Conservation (phyloP, 2,888 invertebrate species). For the Toxonevra muliebris region DNA sequence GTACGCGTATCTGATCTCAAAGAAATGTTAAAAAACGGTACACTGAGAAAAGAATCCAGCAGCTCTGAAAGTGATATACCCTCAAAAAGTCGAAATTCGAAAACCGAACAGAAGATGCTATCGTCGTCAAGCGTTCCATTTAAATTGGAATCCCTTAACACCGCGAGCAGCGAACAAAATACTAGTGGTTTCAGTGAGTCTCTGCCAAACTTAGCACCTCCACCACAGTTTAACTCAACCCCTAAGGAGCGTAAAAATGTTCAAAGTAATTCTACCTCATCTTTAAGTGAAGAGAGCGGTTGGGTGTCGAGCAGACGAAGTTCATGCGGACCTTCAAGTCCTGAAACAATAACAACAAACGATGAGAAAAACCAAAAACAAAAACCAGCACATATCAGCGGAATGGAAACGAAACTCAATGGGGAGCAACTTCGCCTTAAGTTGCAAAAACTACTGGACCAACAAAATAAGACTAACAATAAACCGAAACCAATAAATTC, state of each 20-base stretch:
- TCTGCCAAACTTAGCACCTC: constrained; percentile 75
- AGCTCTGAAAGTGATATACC: constrained; percentile 70
- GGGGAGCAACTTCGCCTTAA: constrained; percentile 75
- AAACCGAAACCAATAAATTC: constrained; percentile 43
- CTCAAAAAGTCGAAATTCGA: constrained; percentile 66
- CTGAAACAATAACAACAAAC: constrained; percentile 65
- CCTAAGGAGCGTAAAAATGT: constrained; percentile 54
- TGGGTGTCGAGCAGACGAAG: constrained; percentile 85
- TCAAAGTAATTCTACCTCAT: constrained; percentile 70
- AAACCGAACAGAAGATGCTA: constrained; percentile 54
- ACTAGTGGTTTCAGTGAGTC: constrained; percentile 73
- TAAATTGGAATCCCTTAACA: constrained; percentile 68
- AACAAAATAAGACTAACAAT: constrained; percentile 49
- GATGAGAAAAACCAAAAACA: constrained; percentile 41
- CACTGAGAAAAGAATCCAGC: constrained; percentile 60
- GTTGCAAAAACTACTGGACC: constrained; percentile 69
- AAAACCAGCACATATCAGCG: constrained; percentile 48
- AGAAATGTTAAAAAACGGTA: constrained; percentile 61
- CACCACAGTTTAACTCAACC: constrained; percentile 70
- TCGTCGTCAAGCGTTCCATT: constrained; percentile 74
- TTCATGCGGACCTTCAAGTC: constrained; percentile 72
- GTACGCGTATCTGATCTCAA: constrained; percentile 63
- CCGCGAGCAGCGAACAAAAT: constrained; percentile 57
- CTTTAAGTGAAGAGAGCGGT: constrained; percentile 84
- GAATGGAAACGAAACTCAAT: constrained; percentile 67